These are phyloP conservation scores for Idris sp. DNA, from an alignment of 1,140 invertebrate genomes.

Conservation along the genomic window DNA sequence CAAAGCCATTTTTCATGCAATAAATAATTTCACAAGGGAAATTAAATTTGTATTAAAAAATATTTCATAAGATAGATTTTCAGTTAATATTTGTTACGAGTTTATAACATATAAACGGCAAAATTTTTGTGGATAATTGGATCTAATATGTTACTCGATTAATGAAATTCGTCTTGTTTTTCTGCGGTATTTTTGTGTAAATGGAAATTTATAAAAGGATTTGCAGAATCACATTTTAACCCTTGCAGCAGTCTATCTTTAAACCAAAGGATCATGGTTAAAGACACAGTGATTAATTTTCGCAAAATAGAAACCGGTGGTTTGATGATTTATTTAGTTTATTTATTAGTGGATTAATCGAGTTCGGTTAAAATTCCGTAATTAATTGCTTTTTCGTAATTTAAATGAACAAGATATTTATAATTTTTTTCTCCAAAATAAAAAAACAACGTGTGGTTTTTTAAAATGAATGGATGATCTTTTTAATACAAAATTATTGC, in stretches of 20 bases:
- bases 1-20: too few species aligned
- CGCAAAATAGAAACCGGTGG: constrained; percentile 20
- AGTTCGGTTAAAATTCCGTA: background rate
- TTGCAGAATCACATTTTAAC: constrained; percentile 51
- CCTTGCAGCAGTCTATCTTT: constrained; percentile 43
- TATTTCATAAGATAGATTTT: constrained; percentile 22
- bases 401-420: too few species aligned
- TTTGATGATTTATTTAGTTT: constrained; percentile 18
- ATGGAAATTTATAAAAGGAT: constrained; percentile 56
- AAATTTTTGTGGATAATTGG: constrained; percentile 19
- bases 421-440: background rate
- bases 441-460: constrained; percentile 4
- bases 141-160: constrained; percentile 38
- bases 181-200: constrained; percentile 24
- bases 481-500: too few species aligned
- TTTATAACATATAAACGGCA: constrained; percentile 13
- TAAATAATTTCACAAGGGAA: too few species aligned
- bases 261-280: constrained; percentile 34
- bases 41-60: too few species aligned
- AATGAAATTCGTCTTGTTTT: constrained; percentile 34
- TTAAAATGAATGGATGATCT: too few species aligned
- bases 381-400: too few species aligned
- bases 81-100: background rate
- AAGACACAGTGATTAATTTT: constrained; percentile 51
- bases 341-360: constrained; percentile 4